Percentiles rank a stretch among this genome's conserved stretches.
Conservation (phyloP, 2,113 vertebrate genomes). For the Ahaetulla prasina region DNA sequence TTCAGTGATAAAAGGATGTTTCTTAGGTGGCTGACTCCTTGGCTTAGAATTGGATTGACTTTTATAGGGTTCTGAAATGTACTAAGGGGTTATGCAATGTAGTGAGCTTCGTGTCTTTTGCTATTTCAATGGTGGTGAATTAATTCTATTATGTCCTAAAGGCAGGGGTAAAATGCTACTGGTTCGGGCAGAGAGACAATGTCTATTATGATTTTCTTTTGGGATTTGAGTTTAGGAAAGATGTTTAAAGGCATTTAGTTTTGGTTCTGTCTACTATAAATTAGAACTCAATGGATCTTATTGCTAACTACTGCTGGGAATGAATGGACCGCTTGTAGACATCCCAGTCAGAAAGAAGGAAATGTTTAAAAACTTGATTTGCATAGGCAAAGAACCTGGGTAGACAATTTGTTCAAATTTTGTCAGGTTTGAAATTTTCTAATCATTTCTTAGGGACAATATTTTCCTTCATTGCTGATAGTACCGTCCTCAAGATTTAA, state of each 20-base stretch:
- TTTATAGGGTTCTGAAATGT: too few relatives aligned
- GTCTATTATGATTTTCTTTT: not conserved
- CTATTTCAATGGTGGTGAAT: too few relatives aligned
- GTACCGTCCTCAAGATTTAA: not conserved
- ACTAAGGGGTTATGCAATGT: too few relatives aligned
- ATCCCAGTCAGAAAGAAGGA: not conserved
- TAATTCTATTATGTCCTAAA: too few relatives aligned
- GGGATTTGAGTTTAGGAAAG: not conserved
- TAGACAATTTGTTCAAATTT: not conserved
- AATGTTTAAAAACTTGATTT: not conserved
- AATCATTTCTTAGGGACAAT: not conserved
- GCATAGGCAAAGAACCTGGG: not conserved
- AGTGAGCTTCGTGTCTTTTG: too few relatives aligned
- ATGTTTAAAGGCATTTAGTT: not conserved
- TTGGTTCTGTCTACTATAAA: too few relatives aligned
- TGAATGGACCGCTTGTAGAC: not conserved
- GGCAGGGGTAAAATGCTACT: too few relatives aligned
- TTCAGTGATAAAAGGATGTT: too few relatives aligned
- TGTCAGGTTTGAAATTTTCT: not conserved
- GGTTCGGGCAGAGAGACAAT: not conserved
- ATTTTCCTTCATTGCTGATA: not conserved
- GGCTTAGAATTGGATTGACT: too few relatives aligned
- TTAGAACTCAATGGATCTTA: not conserved
- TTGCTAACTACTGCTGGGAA: not conserved
- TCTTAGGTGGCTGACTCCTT: too few relatives aligned